These are phyloP conservation scores for Ectemnius lituratus DNA, from an alignment of 2,888 invertebrate genomes.

Conservation along the genomic window DNA sequence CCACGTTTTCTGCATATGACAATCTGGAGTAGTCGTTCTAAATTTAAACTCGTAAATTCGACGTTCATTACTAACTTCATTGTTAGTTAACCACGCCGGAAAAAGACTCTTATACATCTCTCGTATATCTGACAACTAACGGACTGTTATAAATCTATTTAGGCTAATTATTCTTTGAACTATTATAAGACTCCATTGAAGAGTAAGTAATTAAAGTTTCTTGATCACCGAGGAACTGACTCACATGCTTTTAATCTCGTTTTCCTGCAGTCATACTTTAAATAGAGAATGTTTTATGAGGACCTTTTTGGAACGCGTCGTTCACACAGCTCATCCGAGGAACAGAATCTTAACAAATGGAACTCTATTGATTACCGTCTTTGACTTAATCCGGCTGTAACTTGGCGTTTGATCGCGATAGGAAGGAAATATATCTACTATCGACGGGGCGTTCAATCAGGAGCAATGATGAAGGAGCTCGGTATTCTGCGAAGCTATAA, in stretches of 20 bases:
- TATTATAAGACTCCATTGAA: not conserved
- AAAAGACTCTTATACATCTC: not conserved
- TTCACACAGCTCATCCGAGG: too few species aligned
- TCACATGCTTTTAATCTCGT: not conserved
- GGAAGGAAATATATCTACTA: not conserved
- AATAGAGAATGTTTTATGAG: not conserved
- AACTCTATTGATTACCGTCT: too few species aligned
- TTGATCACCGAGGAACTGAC: not conserved
- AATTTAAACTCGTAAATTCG: too few species aligned
- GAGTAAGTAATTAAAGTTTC: not conserved
- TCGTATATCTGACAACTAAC: not conserved
- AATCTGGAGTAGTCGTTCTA: too few species aligned
- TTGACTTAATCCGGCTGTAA: too few species aligned
- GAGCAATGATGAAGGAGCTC: conserved; percentile 34
- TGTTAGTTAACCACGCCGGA: too few species aligned
- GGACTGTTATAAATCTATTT: not conserved
- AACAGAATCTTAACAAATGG: too few species aligned
- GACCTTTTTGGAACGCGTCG: not conserved
- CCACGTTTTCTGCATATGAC: too few species aligned
- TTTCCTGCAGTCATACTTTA: not conserved
- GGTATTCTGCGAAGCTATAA: conserved; percentile 12
- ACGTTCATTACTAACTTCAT: too few species aligned
- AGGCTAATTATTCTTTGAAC: not conserved
- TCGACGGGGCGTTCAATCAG: not conserved
- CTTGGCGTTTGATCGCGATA: not conserved